Evolutionary conservation across 2,888 invertebrate genomes (phyloP), one percentile per base, ranked within the genome.

Genomic region (Polyploca ridens): DNA sequence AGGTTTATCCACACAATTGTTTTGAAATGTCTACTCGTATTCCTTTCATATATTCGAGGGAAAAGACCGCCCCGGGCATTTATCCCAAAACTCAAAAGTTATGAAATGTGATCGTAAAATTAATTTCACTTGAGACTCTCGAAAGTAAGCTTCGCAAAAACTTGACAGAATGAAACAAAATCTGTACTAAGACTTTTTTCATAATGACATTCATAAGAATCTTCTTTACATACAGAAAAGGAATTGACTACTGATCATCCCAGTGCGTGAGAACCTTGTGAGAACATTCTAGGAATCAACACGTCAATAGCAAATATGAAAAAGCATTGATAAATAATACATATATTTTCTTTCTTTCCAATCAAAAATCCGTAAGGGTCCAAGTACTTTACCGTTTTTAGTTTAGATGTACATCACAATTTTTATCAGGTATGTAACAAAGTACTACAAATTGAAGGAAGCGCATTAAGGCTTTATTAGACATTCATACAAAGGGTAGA

Each of bases 211-310:
- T 65, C 66, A 65, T 66, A 77, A 2, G 46, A 46, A 46, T 46
- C 5, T n/a, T 46, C n/a, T 46, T 46, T 46, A 3, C 46, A n/a
- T 77, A 74, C 71, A 69, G 70, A 73, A 76, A 75, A 83, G 83
- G 82, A 86, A 85, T 75, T 73, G 64, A 73, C 61, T 64, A 68
- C 65, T 67, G 69, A 77, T 77, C 80, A 82, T 81, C 83, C 77
- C 71, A 80, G 67, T 71, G 64, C 63, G 69, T 41, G 67, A 73
- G 67, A 64, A 70, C 7, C 3, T 33, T 33, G 33, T 35, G 7
- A 7, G 35, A 27, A 27, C 69, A 75, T 70, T 74, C 76, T 71
- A 70, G 65, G 67, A 75, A 74, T 72, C 69, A 68, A 74, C 73
- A 70, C 71, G 70, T 70, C 70, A 73, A 67, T 70, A 66, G 60